Evolutionary conservation across 2,797 vertebrate genomes (phyloP).

Genomic region (Loriculus beryllinus): DNA sequence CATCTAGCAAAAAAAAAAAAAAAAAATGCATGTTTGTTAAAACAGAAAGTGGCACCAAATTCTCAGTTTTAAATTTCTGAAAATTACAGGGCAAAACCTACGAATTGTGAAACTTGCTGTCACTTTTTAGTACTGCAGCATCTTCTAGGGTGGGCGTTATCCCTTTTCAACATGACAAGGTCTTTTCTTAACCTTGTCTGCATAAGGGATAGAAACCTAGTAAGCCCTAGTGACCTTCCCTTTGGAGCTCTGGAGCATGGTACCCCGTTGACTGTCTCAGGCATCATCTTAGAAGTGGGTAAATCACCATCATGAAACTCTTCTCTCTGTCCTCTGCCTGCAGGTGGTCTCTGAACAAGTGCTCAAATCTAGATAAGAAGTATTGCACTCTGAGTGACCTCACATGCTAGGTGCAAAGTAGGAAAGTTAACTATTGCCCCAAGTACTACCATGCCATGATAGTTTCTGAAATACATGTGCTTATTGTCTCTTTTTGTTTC

Average conservation of each 20-base stretch:
- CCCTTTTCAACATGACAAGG: neutral
- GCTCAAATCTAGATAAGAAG: neutral
- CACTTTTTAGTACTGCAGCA: neutral
- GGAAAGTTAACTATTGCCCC: neutral
- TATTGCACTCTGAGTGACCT: neutral
- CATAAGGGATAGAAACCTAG: neutral
- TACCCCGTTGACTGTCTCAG: neutral
- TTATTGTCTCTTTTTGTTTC: neutral
- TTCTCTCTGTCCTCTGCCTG: neutral
- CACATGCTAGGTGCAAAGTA: neutral
- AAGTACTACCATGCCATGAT: neutral
- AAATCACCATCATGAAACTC: neutral
- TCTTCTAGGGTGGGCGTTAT: neutral
- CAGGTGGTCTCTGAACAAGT: neutral
- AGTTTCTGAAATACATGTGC: neutral
- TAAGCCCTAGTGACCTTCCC: neutral
- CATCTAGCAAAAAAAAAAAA: neutral
- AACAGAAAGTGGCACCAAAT: neutral
- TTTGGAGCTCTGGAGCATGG: neutral
- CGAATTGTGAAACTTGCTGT: neutral
- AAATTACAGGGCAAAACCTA: neutral
- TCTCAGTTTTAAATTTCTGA: neutral
- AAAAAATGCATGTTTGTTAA: neutral
- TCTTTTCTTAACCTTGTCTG: neutral
- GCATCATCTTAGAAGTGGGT: neutral